Conservation (phyloP, 2,888 invertebrate genomes). For the Cybosia mesomella region DNA sequence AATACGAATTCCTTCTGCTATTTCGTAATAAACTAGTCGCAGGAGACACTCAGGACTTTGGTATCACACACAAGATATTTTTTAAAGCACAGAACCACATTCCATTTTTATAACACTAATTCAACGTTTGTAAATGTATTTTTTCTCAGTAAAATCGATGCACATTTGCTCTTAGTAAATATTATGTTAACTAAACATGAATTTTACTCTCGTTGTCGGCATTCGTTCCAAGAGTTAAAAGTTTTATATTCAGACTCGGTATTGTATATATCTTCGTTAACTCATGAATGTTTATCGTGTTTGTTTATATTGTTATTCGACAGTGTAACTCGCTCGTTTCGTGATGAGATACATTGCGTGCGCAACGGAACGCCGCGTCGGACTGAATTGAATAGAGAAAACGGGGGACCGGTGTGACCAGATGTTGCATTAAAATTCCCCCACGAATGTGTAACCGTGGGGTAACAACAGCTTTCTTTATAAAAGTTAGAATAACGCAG, state of each 20-base stretch:
- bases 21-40: constrained; percentile 17
- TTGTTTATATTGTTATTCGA: constrained; percentile 35
- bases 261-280: constrained; percentile 23
- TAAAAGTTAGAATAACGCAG: not conserved
- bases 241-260: constrained; percentile 16
- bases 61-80: constrained; percentile 12
- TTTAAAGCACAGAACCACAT: constrained; percentile 28
- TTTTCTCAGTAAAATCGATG: constrained; percentile 50
- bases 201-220: constrained; percentile 10
- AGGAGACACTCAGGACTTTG: not conserved
- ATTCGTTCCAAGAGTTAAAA: constrained; percentile 21
- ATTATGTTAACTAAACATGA: constrained; percentile 37
- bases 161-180: constrained; percentile 26
- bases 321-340: constrained; percentile 14
- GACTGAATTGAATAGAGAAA: constrained; percentile 14
- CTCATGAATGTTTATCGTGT: constrained; percentile 30
- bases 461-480: not conserved
- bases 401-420: constrained; percentile 17
- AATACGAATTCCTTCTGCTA: constrained; percentile 14
- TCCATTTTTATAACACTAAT: constrained; percentile 39
- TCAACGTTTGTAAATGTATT: constrained; percentile 24
- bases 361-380: constrained; percentile 28
- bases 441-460: not conserved
- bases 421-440: constrained; percentile 8
- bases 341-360: constrained; percentile 13